Percentiles rank a stretch among this genome's conserved stretches.
Conservation (phyloP, 2,113 vertebrate species). For the Blennius ocellaris region DNA sequence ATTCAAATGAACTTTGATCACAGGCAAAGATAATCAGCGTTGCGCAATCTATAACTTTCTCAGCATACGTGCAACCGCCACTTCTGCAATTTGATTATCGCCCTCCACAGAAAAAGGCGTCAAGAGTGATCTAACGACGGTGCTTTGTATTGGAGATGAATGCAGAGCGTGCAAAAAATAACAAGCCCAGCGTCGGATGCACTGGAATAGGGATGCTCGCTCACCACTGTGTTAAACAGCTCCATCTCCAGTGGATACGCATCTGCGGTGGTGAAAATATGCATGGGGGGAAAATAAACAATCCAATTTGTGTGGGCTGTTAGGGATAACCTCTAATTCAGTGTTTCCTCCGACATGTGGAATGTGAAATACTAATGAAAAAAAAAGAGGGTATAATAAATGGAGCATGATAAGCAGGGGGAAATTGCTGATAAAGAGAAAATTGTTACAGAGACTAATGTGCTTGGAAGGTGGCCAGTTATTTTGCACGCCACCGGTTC, state of each 20-base stretch:
- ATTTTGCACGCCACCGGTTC: slow-evolving; percentile 41
- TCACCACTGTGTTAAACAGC: slow-evolving; percentile 32
- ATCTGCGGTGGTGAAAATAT: slow-evolving; percentile 46
- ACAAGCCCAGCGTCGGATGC: slow-evolving; percentile 37
- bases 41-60: neutral
- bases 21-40: no score
- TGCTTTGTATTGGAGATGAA: slow-evolving; percentile 26
- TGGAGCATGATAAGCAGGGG: slow-evolving; percentile 60
- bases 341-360: slow-evolving; percentile 43
- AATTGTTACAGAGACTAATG: slow-evolving; percentile 73
- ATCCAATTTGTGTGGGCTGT: slow-evolving; percentile 52
- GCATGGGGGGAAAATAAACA: slow-evolving; percentile 18
- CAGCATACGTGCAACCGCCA: neutral
- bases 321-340: slow-evolving; percentile 61
- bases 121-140: slow-evolving; percentile 20
- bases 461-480: slow-evolving; percentile 52
- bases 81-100: slow-evolving; percentile 26
- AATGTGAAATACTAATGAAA: slow-evolving; percentile 62
- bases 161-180: slow-evolving; percentile 21
- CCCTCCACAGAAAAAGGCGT: slow-evolving; percentile 16
- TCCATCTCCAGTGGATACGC: slow-evolving; percentile 34
- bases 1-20: no score
- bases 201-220: slow-evolving; percentile 34
- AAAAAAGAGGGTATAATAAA: slow-evolving; percentile 61
- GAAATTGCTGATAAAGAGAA: slow-evolving; percentile 75